Evolutionary conservation across 2,888 invertebrate genomes (phyloP), one percentile per base, ranked within the genome.

Genomic region (Lycophotia porphyrea): DNA sequence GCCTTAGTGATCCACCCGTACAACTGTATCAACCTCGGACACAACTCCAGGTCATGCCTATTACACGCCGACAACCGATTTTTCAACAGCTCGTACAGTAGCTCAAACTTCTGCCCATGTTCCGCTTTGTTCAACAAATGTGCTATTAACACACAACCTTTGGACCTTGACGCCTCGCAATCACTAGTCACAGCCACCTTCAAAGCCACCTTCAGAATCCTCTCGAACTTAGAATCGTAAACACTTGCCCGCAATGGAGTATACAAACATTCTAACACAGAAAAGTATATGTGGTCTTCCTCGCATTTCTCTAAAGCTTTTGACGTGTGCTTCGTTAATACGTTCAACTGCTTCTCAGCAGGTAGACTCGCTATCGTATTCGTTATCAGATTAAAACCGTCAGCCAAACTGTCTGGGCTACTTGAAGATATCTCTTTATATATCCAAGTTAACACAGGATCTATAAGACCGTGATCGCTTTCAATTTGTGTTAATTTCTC

Each of bases 61-160:
- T 84, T 88, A 81, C 93, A 93, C 2, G 81, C 75, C 0, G 91
- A 80, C 61, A 96, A 80, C 77, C 89, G 87, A 60, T 78, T 90
- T 87, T 93, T 95, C 70, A 96, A 85, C 61, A 87, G 75, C 70
- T 94, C 95, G 87, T 96, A 95, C 2, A 96, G 74, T 15, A 93
- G 65, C 84, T 96, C 94, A 90, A 96, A 96, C 52, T 90, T 92
- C 76, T 92, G 91, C 0, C 95, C 95, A 70, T 89, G 91, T 44
- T 95, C 95, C 0, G 92, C 94, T 91, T 97, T 97, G 88, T 97
- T 97, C 64, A 97, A 87, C 74, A 97, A 92, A 92, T 97, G 97
- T 1, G 97, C 97, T 73, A 97, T 89, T 71, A 97, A 90, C 81
- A 95, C 93, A 87, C 96, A 96, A 0, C 97, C 95, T 80, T 95